Base-by-base conservation (phyloP, 2,888 invertebrate genomes). In the Calephelis perditalis region DNA sequence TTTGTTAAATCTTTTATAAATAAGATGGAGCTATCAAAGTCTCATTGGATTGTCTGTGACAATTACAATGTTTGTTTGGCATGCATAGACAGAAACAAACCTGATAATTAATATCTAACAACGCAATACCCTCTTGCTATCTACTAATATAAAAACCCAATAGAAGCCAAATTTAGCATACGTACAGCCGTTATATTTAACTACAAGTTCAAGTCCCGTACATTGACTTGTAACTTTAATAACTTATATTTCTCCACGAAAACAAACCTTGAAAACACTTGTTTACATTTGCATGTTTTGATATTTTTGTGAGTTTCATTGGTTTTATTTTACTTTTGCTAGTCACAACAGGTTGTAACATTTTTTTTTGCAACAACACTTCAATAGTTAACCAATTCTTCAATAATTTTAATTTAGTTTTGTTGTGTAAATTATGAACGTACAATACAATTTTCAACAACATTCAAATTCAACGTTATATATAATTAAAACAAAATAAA, bases 51-150 rank as follows among this genome's bases (percentile, higher is more conserved):
- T 52, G 45, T 46, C 45, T 59, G 37, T 15, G 49, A 52, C 55
- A 45, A 59, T 36, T 59, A 46, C 55, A 55, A 55, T 44, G 45
- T 45, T 56, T 55, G 45, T 36, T 52, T 52, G 52, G 26, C 52
- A 35, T 35, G 52, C 35, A 10, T 52, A 15, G 52, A 52, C 52
- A 35, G 35, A 52, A 11, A 52, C 52, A 35, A 52, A 35, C 35
- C 52, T 15, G 52, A 52, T 35, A 26, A 52, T 52, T 52, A 52
- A 6, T 35, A 10, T 52, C 5, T 35, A 11, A 52, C 35, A 5
- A 10, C 52, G 35, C 6, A 26, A 35, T 52, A 35, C 26, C 26
- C 52, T 52, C 52, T 35, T 10, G 7, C 52, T 10, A 15, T 49
- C 10, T 52, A 11, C 52, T 52, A 26, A 26, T 26, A 35, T 52